Percentiles rank a stretch among this genome's conserved stretches.
Conservation (phyloP, 2,888 invertebrate species). For the Germaria angustata region DNA sequence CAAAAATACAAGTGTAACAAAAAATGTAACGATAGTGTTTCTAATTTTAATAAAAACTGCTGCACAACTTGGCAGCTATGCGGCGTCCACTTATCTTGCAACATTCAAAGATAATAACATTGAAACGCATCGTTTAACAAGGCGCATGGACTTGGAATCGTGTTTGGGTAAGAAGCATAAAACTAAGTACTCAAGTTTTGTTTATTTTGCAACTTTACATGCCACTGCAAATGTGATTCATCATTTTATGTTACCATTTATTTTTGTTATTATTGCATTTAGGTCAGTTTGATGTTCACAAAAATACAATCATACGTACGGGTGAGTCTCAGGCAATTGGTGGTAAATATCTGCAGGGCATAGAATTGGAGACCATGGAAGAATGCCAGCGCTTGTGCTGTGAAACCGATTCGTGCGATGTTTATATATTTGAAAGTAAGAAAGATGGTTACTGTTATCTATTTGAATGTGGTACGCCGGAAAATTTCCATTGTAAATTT, state of each 20-base stretch:
- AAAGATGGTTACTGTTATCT: conserved; percentile 91
- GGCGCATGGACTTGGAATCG: conserved; percentile 79
- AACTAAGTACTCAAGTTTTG: not conserved
- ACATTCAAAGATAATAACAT: conserved; percentile 58
- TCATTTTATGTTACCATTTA: not conserved
- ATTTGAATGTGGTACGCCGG: conserved; percentile 93
- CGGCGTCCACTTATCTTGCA: conserved; percentile 54
- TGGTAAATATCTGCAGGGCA: conserved; percentile 92
- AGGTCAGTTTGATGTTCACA: conserved; percentile 88
- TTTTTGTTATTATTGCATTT: conserved; percentile 1
- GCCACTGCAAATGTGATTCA: conserved; percentile 2
- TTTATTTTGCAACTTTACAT: not conserved
- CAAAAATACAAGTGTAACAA: conserved; percentile 29
- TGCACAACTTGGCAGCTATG: conserved; percentile 66
- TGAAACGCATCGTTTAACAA: conserved; percentile 75
- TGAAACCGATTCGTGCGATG: conserved; percentile 92
- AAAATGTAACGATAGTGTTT: conserved; percentile 59
- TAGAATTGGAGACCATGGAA: conserved; percentile 88
- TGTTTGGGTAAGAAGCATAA: conserved; percentile 76
- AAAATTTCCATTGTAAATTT: conserved; percentile 95
- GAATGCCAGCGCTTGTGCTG: conserved; percentile 94
- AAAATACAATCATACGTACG: conserved; percentile 93
- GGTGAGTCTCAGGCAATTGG: conserved; percentile 94
- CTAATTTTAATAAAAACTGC: conserved; percentile 68
- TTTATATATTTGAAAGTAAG: conserved; percentile 95